Evolutionary conservation across 2,888 invertebrate genomes (phyloP).

Genomic region (Glaucopsyche alexis): DNA sequence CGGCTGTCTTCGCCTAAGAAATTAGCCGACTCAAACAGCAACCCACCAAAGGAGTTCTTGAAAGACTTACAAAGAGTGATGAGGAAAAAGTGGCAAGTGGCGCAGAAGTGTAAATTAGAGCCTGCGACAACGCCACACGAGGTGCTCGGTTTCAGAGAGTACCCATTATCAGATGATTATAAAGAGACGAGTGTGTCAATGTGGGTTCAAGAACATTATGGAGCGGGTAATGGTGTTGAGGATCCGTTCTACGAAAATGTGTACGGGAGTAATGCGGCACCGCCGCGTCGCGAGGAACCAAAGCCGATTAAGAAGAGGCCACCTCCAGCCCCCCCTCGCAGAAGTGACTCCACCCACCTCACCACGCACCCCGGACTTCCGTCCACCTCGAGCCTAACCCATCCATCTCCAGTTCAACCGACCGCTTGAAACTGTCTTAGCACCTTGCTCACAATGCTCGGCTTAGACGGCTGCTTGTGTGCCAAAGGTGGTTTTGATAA

Average conservation of each 20-base stretch:
- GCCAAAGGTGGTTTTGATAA: conserved; percentile 31
- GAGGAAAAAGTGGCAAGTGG: conserved; percentile 96
- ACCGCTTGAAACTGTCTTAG: conserved; percentile 51
- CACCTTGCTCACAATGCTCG: conserved; percentile 39
- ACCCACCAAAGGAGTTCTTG: conserved; percentile 90
- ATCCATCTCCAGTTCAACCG: conserved; percentile 52
- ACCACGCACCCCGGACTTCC: conserved; percentile 62
- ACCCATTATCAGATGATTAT: conserved; percentile 85
- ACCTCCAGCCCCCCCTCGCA: conserved; percentile 94
- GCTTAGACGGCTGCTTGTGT: conserved; percentile 36
- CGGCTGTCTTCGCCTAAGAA: conserved; percentile 88
- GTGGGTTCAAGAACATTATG: conserved; percentile 94
- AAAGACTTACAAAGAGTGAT: conserved; percentile 94
- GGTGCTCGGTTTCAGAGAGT: conserved; percentile 93
- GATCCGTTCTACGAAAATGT: conserved; percentile 90
- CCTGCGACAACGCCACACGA: conserved; percentile 94
- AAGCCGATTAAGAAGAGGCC: conserved; percentile 84
- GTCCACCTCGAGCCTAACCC: conserved; percentile 48
- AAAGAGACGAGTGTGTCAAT: conserved; percentile 91
- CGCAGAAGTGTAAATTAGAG: conserved; percentile 94
- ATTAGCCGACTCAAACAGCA: conserved; percentile 84
- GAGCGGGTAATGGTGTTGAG: conserved; percentile 61
- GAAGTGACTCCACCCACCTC: conserved; percentile 92
- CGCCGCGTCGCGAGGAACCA: conserved; percentile 59
- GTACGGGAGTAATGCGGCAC: conserved; percentile 52